Percentiles rank a stretch among this genome's conserved stretches.
Conservation (phyloP, 2,113 vertebrate genomes). For the Chloropsis cyanopogon region DNA sequence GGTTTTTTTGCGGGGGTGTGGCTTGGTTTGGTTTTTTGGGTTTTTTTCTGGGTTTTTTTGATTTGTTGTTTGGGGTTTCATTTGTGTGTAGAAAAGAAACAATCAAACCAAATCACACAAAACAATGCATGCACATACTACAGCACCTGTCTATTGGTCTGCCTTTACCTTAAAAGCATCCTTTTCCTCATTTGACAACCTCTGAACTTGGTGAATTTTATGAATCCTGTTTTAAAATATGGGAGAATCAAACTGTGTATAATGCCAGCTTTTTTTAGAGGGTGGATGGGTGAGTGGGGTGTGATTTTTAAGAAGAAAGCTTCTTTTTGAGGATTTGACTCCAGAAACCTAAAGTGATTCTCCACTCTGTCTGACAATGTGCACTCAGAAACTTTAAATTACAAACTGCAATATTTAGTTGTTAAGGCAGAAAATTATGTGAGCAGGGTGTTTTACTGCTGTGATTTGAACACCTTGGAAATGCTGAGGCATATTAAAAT, state of each 20-base stretch:
- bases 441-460: neutral
- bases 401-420: neutral
- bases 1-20: no score
- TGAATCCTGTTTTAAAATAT: neutral
- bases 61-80: neutral
- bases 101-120: neutral
- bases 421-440: neutral
- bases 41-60: neutral
- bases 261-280: neutral
- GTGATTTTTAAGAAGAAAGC: neutral
- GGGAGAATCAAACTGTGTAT: neutral
- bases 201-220: neutral
- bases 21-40: neutral
- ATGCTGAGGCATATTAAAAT: neutral
- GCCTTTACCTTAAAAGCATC: neutral
- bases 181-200: neutral
- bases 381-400: neutral
- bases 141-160: neutral
- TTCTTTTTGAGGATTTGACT: neutral
- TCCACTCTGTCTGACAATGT: neutral
- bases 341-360: neutral
- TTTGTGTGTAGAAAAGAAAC: neutral
- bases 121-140: fast-evolving
- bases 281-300: no score
- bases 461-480: neutral